Evolutionary conservation across 2,888 invertebrate species (phyloP), one percentile per base, ranked within the genome.

Genomic region (Aphodius sticticus): DNA sequence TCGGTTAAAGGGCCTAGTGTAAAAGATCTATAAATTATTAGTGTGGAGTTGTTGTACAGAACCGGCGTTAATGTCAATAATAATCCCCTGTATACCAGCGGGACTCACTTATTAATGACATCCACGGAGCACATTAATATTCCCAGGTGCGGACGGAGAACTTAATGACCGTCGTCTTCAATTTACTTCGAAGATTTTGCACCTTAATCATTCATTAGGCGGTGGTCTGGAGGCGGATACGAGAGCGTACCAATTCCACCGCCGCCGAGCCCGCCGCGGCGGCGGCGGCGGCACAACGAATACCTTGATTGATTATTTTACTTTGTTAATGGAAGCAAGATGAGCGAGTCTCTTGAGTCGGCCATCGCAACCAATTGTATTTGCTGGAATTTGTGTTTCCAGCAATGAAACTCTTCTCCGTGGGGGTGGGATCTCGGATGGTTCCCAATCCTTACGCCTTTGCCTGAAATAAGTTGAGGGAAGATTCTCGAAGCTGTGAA

Each of bases 91-190:
- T 12, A 5, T 5, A 9, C 53, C 53, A 12, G 9, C 7, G 53
- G 12, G 53, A 53, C 2, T 12, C 53, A 53, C 53, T 53, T 53
- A 53, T 53, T 53, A 53, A 53, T 53, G 53, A 53, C 53, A 53
- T 53, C 53, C 53, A 53, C 3, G 53, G 53, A 53, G 53, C 53
- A 7, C 53, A 5, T 53, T 53, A 53, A 53, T 53, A 53, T 53
- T 53, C 53, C 4, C 53, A 53, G 53, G 53, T 53, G 53, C 53
- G 53, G 53, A 53, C 53, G 53, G 53, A 53, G 53, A 53, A 53
- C 53, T 53, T 53, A 53, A 53, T 53, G 53, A 53, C 53, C 53
- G 53, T 53, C 53, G 53, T 53, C 53, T 53, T 53, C 53, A 53
- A 53, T 53, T 53, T 53, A 53, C 53, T 53, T 53, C 53, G 53